Evolutionary conservation across 1,140 invertebrate species (phyloP).

Genomic region (Pteromalus puparum): DNA sequence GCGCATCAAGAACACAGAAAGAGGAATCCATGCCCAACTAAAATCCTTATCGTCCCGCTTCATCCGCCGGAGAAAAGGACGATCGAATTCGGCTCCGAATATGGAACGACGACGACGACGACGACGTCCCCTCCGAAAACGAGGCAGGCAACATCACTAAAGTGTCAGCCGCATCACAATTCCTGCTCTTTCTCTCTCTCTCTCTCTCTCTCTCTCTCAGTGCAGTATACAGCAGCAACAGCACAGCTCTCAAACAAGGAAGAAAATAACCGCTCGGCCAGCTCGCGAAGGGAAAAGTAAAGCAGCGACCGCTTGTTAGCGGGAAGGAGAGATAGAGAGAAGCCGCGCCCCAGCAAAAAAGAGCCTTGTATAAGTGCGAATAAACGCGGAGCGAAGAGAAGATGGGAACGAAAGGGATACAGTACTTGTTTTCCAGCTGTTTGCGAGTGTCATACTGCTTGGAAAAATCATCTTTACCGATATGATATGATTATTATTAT

Average conservation of each 20-base stretch:
- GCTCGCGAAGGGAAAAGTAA: conserved; percentile 44
- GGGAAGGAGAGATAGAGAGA: conserved; percentile 51
- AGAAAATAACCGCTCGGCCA: neutral
- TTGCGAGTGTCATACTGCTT: too few relatives aligned
- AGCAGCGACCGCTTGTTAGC: conserved; percentile 63
- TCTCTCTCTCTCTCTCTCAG: too few relatives aligned
- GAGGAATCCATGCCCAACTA: conserved; percentile 26
- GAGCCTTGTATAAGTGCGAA: conserved; percentile 3
- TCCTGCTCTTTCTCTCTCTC: conserved; percentile 24
- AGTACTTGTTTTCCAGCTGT: neutral
- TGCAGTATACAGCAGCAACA: too few relatives aligned
- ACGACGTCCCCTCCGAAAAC: conserved; percentile 57
- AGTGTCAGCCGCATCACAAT: conserved; percentile 66
- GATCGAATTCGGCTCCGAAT: conserved; percentile 57
- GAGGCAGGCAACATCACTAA: conserved; percentile 64
- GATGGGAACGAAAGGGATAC: neutral
- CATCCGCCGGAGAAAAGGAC: conserved; percentile 33
- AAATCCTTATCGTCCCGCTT: conserved; percentile 37
- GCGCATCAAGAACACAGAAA: neutral
- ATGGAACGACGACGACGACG: conserved; percentile 59
- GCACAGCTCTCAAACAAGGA: neutral
- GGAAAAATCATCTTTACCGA: too few relatives aligned
- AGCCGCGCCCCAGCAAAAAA: conserved; percentile 51
- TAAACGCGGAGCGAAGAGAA: neutral
- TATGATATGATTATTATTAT: too few relatives aligned